Conservation (phyloP, 2,113 vertebrate species). For the Gymnobelideus leadbeateri region DNA sequence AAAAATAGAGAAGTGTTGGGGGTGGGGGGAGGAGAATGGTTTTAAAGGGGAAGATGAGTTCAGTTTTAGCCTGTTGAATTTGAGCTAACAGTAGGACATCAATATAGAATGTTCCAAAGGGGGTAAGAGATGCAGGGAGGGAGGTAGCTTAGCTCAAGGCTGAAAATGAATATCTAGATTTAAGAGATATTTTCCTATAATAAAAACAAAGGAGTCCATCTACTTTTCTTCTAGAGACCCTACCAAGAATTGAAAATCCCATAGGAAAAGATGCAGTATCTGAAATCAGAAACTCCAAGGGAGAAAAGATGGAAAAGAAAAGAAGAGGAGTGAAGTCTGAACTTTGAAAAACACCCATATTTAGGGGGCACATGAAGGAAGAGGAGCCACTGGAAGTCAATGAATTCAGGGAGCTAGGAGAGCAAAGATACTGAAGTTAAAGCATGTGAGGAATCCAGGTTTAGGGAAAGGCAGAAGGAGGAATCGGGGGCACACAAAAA, state of each 20-base stretch:
- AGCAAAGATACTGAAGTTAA: neutral
- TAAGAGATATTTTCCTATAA: neutral
- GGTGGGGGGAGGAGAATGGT: neutral
- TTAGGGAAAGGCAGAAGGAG: neutral
- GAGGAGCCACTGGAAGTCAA: neutral
- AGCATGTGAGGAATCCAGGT: neutral
- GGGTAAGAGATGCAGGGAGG: constrained; percentile 8
- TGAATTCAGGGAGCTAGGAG: neutral
- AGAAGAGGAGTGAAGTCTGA: neutral
- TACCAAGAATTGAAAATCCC: neutral
- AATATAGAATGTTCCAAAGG: constrained; percentile 19
- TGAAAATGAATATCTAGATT: neutral
- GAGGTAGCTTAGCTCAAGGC: neutral
- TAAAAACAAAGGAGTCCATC: neutral
- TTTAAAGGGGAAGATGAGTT: neutral
- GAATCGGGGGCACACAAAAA: neutral
- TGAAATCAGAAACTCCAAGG: neutral
- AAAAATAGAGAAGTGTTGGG: constrained; percentile 25
- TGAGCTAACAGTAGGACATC: constrained; percentile 26
- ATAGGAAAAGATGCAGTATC: neutral
- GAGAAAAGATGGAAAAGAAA: neutral
- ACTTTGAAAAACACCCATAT: neutral
- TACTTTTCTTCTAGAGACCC: neutral
- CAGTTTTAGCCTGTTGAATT: constrained; percentile 33
- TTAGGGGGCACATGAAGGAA: neutral